Conservation (phyloP, 2,113 vertebrate species). For the Macaca fascicularis region T2T-MFA8v1.1 NC_088388.1:29660501-29661000, state of each 20-base stretch:
- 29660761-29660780: neutral
- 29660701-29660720: slow-evolving; percentile 35
- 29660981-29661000: neutral
- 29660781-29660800: neutral
- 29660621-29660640: neutral
- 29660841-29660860: neutral
- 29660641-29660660: neutral
- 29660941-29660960: neutral
- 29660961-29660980: neutral
- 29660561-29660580: neutral
- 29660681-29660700: neutral
- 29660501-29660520: neutral
- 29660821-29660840: too few species aligned
- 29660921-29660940: neutral
- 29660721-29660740: neutral
- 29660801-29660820: neutral
- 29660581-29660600: neutral
- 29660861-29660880: neutral
- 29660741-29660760: slow-evolving; percentile 40
- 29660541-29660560: neutral
- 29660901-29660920: neutral
- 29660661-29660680: neutral
- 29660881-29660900: neutral
- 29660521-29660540: neutral
- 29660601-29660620: neutral